Conservation (phyloP, 1,140 invertebrate genomes). For the Globodera rostochiensis region DNA sequence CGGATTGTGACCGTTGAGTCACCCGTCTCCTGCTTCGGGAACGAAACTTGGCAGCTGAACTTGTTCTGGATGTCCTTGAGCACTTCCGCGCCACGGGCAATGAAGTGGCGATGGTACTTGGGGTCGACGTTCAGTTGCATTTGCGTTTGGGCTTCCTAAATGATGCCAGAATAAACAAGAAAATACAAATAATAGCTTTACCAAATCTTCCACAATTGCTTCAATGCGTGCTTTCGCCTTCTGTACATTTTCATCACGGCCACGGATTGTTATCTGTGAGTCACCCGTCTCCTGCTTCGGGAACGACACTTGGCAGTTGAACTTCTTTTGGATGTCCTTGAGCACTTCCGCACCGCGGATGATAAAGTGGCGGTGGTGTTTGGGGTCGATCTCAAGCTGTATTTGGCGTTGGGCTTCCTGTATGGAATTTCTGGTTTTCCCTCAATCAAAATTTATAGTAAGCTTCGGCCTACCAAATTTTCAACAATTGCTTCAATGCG, state of each 20-base stretch:
- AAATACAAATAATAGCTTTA: neutral
- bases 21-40: conserved; percentile 72
- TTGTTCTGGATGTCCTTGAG: conserved; percentile 86
- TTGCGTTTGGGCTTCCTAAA: conserved; percentile 63
- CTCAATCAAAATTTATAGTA: no score
- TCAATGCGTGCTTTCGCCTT: conserved; percentile 79
- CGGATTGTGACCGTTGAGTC: conserved; percentile 68
- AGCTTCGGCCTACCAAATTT: conserved; percentile 73
- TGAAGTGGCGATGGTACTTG: conserved; percentile 89
- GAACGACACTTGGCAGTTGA: conserved; percentile 74
- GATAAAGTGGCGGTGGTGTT: conserved; percentile 91
- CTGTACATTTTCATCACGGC: conserved; percentile 66
- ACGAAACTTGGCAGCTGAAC: conserved; percentile 72
- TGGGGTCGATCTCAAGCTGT: conserved; percentile 73
- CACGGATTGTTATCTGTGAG: conserved; percentile 68
- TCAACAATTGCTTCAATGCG: conserved; percentile 82
- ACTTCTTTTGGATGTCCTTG: conserved; percentile 75
- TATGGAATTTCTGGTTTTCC: no score
- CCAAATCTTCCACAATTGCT: conserved; percentile 83
- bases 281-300: conserved; percentile 75
- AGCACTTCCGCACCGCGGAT: conserved; percentile 85
- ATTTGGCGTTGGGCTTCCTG: neutral
- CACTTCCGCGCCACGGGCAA: conserved; percentile 86
- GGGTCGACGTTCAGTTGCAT: conserved; percentile 72
- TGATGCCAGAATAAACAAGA: neutral